Evolutionary conservation across 1,140 invertebrate genomes (phyloP).

Genomic region (Drosophila cardini): DNA sequence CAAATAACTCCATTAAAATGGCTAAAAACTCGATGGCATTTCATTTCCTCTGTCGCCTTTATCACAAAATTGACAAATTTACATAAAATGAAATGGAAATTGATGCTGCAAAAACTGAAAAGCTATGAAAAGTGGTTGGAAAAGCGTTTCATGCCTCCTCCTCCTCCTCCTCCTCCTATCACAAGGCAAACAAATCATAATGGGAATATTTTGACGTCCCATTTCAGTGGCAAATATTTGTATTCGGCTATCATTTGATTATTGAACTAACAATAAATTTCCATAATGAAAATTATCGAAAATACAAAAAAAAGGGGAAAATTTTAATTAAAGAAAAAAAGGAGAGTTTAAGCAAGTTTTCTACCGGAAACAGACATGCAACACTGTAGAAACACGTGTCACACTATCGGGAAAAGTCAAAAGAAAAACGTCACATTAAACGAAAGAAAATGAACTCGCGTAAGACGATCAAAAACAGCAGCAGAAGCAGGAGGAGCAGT

Average conservation of each 20-base stretch:
- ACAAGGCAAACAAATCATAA: constrained; percentile 51
- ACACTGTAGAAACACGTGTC: constrained; percentile 24
- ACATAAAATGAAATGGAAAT: constrained; percentile 47
- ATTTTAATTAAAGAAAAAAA: constrained; percentile 33
- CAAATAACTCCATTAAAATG: constrained; percentile 43
- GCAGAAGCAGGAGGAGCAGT: too few relatives aligned
- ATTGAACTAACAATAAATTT: constrained; percentile 47
- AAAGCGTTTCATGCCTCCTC: not conserved
- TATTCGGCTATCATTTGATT: constrained; percentile 52
- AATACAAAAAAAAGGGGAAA: constrained; percentile 19
- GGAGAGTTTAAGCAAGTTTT: constrained; percentile 15
- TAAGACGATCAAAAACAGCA: constrained; percentile 12
- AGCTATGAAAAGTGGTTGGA: constrained; percentile 7
- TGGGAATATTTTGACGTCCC: constrained; percentile 14
- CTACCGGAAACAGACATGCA: constrained; percentile 5
- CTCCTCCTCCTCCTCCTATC: constrained; percentile 4
- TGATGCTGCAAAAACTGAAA: constrained; percentile 19
- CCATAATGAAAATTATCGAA: constrained; percentile 46
- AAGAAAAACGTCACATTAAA: constrained; percentile 29
- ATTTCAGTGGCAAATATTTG: constrained; percentile 39
- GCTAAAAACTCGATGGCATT: constrained; percentile 12
- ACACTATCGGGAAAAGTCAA: constrained; percentile 28
- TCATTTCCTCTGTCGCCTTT: constrained; percentile 26
- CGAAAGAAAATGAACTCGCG: constrained; percentile 8
- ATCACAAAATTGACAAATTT: constrained; percentile 50